Percentiles rank a stretch among this genome's conserved stretches.
Conservation (phyloP, 2,888 invertebrate genomes). For the Drosophila flavopinicola region DNA sequence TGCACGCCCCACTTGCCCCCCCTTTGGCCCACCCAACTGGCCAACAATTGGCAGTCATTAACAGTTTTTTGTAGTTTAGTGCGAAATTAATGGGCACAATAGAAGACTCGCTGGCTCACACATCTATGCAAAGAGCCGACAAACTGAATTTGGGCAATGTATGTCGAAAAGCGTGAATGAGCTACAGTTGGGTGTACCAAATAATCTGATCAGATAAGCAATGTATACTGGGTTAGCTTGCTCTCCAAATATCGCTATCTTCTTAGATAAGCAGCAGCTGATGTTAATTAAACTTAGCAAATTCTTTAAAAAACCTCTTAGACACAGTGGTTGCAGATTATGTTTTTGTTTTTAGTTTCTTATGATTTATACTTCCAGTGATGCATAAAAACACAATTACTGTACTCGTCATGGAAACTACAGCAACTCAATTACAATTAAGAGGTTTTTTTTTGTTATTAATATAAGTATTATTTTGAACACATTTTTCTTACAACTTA, state of each 20-base stretch:
- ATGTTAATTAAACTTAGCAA: neutral
- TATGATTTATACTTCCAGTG: too few relatives aligned
- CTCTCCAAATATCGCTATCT: neutral
- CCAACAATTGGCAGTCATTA: conserved; percentile 56
- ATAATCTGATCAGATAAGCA: neutral
- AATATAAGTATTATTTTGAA: too few relatives aligned
- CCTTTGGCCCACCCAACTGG: neutral
- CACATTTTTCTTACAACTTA: too few relatives aligned
- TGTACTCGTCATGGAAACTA: too few relatives aligned
- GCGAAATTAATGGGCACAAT: conserved; percentile 65
- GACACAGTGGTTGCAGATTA: too few relatives aligned
- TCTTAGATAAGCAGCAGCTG: neutral
- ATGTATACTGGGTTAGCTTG: neutral
- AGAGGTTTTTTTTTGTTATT: too few relatives aligned
- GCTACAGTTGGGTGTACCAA: too few relatives aligned
- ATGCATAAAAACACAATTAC: too few relatives aligned
- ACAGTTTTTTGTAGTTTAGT: conserved; percentile 71
- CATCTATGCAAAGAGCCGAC: conserved; percentile 56
- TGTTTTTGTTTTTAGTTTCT: too few relatives aligned
- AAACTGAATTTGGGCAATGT: neutral
- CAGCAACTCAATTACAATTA: too few relatives aligned
- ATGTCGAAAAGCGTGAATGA: neutral
- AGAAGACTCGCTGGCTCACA: conserved; percentile 53
- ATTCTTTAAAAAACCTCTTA: too few relatives aligned
- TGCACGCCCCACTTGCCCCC: neutral